Evolutionary conservation across 1,140 invertebrate species (phyloP).

Genomic region (Heliconius melpomene): DNA sequence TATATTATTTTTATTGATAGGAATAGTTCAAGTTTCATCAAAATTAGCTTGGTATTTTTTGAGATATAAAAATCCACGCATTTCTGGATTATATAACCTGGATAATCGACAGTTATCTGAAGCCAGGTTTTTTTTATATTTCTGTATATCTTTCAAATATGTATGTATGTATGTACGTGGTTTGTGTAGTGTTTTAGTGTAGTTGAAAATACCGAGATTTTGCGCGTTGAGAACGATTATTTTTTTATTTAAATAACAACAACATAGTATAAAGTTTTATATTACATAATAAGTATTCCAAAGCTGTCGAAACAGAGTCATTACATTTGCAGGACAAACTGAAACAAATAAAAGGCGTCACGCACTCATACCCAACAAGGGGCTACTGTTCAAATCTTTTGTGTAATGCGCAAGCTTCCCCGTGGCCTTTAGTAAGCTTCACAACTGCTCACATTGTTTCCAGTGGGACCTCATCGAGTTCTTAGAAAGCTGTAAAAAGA

Average conservation of each 20-base stretch:
- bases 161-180: no score
- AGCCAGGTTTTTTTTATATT: no score
- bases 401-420: slow-evolving; percentile 21
- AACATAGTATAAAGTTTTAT: not conserved
- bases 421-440: slow-evolving; percentile 41
- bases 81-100: no score
- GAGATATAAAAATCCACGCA: no score
- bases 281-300: not conserved
- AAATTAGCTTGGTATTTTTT: no score
- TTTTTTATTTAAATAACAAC: not conserved
- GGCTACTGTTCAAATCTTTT: slow-evolving; percentile 51
- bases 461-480: slow-evolving; percentile 58
- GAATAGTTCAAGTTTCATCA: no score
- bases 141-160: no score
- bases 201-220: no score
- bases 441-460: slow-evolving; percentile 59
- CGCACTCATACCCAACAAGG: slow-evolving; percentile 39
- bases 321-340: slow-evolving; percentile 21
- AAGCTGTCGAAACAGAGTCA: slow-evolving; percentile 9
- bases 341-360: slow-evolving; percentile 38
- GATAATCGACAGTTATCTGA: no score
- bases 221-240: no score
- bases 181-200: no score
- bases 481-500: slow-evolving; percentile 60
- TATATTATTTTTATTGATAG: no score